Evolutionary conservation across 2,888 invertebrate genomes (phyloP), one percentile per base, ranked within the genome.

Genomic region (Neoaliturus tenellus): DNA sequence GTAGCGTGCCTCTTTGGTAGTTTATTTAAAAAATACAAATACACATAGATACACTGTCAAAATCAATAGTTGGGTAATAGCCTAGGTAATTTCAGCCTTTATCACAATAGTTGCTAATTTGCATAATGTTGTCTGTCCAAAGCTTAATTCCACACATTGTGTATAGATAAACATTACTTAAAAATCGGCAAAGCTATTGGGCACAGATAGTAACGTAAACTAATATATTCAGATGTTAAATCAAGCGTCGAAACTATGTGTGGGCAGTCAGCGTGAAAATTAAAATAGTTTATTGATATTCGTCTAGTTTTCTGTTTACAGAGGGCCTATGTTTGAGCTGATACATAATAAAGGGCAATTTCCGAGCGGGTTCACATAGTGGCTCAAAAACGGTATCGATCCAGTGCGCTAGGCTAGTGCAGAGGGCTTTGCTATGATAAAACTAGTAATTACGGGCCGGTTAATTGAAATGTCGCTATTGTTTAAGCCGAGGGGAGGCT

Each of bases 311-410:
- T 35, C 35, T 55, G 78, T 78, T 31, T 55, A 23, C 35, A 78
- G 48, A 55, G 78, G 78, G 48, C 28, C 75, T 75, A 75, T 75
- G 75, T 75, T 75, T 75, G 48, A 75, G 75, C 39, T 41, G 17
- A 78, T 78, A 78, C 44, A 78, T 78, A 78, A 78, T 78, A 78
- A 78, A 78, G 33, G 78, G 33, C 23, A 51, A 71, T 78, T 78
- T 78, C 78, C 78, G 78, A 31, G 20, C 78, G 25, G 48, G 10
- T 28, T 23, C 75, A 28, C 78, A 55, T 6, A 0, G 48, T 5
- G 51, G 33, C 6, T 25, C 23, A 78, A 55, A 78, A 51, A 55
- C 28, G 62, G 28, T n/a, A 78, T 78, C 28, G 75, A 41, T 25
- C 75, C 20, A 71, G 35, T 8, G 4, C 28, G 41, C 44, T 75